These are phyloP conservation scores for Tryphoninae sp. DNA, from an alignment of 2,888 invertebrate genomes.

Conservation along the genomic window DNA sequence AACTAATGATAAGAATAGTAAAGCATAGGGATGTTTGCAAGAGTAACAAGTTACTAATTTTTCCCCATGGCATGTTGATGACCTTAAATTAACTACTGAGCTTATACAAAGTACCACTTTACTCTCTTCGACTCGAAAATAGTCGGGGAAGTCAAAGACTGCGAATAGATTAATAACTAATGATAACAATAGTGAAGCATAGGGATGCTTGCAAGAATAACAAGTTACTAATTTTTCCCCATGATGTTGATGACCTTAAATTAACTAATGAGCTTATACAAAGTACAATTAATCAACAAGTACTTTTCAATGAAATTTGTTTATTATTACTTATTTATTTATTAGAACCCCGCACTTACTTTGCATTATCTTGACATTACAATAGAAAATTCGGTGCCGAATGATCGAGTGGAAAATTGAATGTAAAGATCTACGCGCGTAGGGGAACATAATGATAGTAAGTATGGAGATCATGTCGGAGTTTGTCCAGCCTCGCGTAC, in stretches of 20 bases:
- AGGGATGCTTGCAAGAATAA: too few relatives aligned
- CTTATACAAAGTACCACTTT: constrained; percentile 3
- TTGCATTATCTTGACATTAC: background rate
- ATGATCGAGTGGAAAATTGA: background rate
- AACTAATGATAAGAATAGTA: background rate
- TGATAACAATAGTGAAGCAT: background rate
- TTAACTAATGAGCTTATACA: background rate
- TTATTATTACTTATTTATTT: background rate
- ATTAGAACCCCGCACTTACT: background rate
- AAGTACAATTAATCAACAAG: background rate
- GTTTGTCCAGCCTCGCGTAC: constrained; percentile 36
- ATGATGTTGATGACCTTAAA: too few relatives aligned
- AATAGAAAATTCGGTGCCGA: background rate
- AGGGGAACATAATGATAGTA: background rate
- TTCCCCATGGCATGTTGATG: too few relatives aligned
- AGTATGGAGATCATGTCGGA: constrained; percentile 35
- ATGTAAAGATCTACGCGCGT: background rate
- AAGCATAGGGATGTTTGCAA: background rate
- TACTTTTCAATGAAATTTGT: background rate
- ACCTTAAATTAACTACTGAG: too few relatives aligned
- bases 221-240: too few relatives aligned
- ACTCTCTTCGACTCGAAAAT: background rate
- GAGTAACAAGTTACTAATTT: too few relatives aligned
- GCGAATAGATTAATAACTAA: background rate
- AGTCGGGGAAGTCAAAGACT: background rate